phyloP scores from a whole-genome alignment of 53 echinoderm and acorn worm genomes.

The Temnopleurus reevesii region DNA sequence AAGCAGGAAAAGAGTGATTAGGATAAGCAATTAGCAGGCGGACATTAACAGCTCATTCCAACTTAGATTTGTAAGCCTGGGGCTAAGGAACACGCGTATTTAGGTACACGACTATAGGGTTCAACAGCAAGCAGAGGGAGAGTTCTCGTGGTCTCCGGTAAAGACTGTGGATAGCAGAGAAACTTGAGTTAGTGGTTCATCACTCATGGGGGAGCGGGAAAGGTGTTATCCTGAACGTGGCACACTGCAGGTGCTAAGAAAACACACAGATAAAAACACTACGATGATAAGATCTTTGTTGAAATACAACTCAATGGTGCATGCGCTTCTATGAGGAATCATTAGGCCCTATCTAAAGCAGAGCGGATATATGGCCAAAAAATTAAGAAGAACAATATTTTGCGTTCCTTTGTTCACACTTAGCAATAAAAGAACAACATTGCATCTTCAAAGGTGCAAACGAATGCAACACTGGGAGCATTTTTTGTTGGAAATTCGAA shows the following conservation, averaged over 20 bases:
- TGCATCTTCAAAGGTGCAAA: too few species aligned
- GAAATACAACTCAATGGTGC: conserved; percentile 49
- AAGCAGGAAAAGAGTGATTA: conserved; percentile 47
- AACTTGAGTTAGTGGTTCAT: conserved; percentile 14
- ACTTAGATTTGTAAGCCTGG: conserved; percentile 10
- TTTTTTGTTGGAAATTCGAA: too few species aligned
- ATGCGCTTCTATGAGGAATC: too few species aligned
- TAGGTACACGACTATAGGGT: conserved; percentile 36
- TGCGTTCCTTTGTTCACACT: too few species aligned
- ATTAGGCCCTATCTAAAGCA: too few species aligned
- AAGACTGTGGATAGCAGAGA: neutral
- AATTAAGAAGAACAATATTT: too few species aligned
- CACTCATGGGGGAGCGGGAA: conserved; percentile 50
- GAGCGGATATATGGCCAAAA: too few species aligned
- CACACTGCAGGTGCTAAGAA: neutral
- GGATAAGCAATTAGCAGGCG: conserved; percentile 36
- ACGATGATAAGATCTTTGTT: conserved; percentile 20
- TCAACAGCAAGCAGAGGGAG: neutral
- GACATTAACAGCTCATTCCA: conserved; percentile 41
- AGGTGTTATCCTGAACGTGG: conserved; percentile 28
- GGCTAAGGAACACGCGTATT: conserved; percentile 44
- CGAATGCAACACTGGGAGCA: too few species aligned
- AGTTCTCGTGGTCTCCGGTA: neutral
- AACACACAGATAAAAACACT: conserved; percentile 36
- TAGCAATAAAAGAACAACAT: too few species aligned